Evolutionary conservation across 2,797 vertebrate genomes (phyloP).

Genomic region (Enteromius unitaeniatus): DNA sequence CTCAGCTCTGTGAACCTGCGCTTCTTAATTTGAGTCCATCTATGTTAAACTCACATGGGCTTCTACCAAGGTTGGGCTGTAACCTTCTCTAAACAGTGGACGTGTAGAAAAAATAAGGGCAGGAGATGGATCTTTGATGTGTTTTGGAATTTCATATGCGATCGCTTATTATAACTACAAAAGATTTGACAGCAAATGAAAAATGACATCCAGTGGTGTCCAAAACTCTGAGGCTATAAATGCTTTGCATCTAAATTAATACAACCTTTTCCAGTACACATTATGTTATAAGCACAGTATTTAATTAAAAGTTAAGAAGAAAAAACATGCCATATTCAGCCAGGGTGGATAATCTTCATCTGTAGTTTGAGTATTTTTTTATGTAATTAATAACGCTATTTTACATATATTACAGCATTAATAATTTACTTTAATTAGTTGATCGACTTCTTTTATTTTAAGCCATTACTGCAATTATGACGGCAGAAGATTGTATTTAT

Average conservation of each 20-base stretch:
- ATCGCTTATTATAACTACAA: not conserved
- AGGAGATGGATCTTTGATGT: constrained; percentile 1
- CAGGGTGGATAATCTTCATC: not conserved
- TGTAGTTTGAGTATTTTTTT: not conserved
- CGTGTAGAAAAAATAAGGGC: not conserved
- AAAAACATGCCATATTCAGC: not conserved
- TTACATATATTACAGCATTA: not conserved
- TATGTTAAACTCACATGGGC: constrained; percentile 41
- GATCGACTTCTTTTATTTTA: not conserved
- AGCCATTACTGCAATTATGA: not conserved
- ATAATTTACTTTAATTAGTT: not conserved
- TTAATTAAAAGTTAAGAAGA: not conserved
- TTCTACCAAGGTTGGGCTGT: constrained; percentile 28
- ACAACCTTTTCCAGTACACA: not conserved
- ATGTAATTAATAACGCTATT: not conserved
- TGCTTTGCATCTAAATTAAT: not conserved
- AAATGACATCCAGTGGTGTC: not conserved
- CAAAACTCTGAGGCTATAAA: not conserved
- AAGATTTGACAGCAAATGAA: not conserved
- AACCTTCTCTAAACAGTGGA: constrained; percentile 23
- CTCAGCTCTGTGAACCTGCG: constrained; percentile 56
- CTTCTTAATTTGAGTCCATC: constrained; percentile 47
- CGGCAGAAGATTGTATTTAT: not conserved
- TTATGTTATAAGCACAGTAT: not conserved
- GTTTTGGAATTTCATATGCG: constrained; percentile 14